Evolutionary conservation across 2,113 vertebrate species (phyloP), one percentile per base, ranked within the genome.

Genomic region (Lophura nycthemera): DNA sequence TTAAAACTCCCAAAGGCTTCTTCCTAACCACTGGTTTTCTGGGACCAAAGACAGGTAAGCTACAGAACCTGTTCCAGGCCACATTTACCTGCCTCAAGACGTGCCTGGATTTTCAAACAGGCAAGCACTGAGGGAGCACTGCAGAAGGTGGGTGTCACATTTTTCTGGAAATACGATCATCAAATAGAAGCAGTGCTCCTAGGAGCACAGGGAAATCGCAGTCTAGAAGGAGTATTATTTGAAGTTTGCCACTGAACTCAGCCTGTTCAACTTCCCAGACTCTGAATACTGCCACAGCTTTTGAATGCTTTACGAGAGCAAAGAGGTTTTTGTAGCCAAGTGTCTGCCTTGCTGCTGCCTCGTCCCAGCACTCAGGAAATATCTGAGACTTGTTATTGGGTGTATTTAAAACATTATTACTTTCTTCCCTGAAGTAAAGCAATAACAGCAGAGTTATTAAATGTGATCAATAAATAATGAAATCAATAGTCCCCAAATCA

Each of bases 151-250:
- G 11, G 22, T 13, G 15, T 4, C 45, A 73, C 59, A 52, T 59
- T 77, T 48, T 80, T 83, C n/a, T 19, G 61, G n/a, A 57, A 73
- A 40, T 47, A 8, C 7, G 34, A 52, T 34, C 32, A 11, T 0
- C n/a, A 42, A 42, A 38, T 0, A 27, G 77, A 56, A 81, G 73
- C 50, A 29, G 63, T 0, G 0, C 8, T 89, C 59, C 59, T 22
- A 12, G 36, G 61, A 40, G 61, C 25, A 29, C 9, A 27, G 61
- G 56, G 32, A 50, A 84, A 29, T 8, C n/a, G 22, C 48, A 27
- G 1, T 14, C 43, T 11, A 83, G 16, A 3, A 0, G 0, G 29
- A 47, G 40, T 6, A 16, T 5, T 73, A 73, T 61, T 7, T 43
- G 67, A 22, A 66, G 25, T 16, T 30, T 22, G 24, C 60, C 38